Conservation (phyloP, 2,888 invertebrate genomes). For the Noctuana brunneofusca region DNA sequence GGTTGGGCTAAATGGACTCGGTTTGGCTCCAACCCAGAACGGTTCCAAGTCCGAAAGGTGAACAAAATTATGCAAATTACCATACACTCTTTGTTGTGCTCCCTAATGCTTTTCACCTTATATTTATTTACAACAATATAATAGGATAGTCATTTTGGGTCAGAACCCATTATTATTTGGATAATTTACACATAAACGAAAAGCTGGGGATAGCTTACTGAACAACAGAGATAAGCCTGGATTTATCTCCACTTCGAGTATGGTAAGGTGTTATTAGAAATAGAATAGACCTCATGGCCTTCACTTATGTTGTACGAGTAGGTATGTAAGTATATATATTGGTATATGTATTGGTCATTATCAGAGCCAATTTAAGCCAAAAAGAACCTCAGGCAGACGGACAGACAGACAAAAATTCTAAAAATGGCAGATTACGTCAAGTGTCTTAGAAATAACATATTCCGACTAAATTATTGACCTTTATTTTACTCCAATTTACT, state of each 20-base stretch:
- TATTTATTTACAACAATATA: conserved; percentile 72
- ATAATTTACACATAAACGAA: conserved; percentile 33
- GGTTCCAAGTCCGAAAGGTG: conserved; percentile 69
- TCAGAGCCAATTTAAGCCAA: too few relatives aligned
- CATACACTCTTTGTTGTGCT: conserved; percentile 76
- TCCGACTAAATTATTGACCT: too few relatives aligned
- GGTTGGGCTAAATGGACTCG: conserved; percentile 65
- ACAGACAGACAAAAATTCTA: too few relatives aligned
- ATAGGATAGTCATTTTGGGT: conserved; percentile 52
- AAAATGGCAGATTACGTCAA: too few relatives aligned
- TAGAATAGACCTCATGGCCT: not conserved
- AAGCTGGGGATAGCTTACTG: conserved; percentile 24
- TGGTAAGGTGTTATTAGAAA: conserved; percentile 2
- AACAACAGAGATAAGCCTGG: conserved; percentile 24
- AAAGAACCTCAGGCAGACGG: too few relatives aligned
- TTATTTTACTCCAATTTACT: too few relatives aligned
- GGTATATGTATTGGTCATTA: too few relatives aligned
- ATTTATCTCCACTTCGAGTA: conserved; percentile 14
- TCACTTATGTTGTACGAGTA: too few relatives aligned
- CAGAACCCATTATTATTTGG: conserved; percentile 55
- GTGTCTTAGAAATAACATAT: too few relatives aligned
- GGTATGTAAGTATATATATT: too few relatives aligned
- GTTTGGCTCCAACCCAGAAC: conserved; percentile 75
- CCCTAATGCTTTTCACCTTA: conserved; percentile 73
- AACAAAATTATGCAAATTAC: conserved; percentile 78